A percentile compares a stretch with the other conserved stretches of the same genome.
phyloP scores from a whole-genome alignment of 2,888 invertebrate genomes.

The Esperia sulphurella region DNA sequence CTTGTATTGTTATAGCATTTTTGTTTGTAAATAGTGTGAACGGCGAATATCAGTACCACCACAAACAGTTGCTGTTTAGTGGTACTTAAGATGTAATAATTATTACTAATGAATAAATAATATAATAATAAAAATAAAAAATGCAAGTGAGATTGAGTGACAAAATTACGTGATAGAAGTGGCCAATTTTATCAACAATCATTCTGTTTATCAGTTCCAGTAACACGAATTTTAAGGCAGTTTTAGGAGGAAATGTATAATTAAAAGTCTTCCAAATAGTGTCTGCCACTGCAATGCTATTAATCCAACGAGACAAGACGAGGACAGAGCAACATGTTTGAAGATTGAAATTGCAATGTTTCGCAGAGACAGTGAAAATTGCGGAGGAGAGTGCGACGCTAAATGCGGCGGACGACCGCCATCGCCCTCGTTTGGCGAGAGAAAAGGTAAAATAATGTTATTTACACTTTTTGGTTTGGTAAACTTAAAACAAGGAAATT shows the following conservation, averaged over 20 bases:
- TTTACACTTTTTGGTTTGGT: constrained; percentile 11
- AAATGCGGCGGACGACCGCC: constrained; percentile 21
- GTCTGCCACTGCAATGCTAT: constrained; percentile 40
- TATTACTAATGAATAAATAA: too few species aligned
- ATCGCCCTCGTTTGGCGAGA: not conserved
- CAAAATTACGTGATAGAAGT: too few species aligned
- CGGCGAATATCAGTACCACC: too few species aligned
- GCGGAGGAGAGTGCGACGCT: constrained; percentile 30
- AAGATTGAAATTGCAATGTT: constrained; percentile 48
- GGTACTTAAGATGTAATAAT: too few species aligned
- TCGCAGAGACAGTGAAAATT: constrained; percentile 39
- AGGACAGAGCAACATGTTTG: constrained; percentile 43
- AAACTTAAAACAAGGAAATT: constrained; percentile 9
- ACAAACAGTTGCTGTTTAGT: too few species aligned
- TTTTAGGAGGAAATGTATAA: constrained; percentile 16
- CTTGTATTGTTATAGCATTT: too few species aligned
- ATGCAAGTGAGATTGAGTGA: too few species aligned
- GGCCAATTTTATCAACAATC: too few species aligned
- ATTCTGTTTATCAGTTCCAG: too few species aligned
- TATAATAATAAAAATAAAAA: too few species aligned
- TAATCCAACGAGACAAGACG: constrained; percentile 41
- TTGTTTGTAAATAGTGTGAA: too few species aligned
- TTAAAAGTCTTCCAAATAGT: constrained; percentile 31
- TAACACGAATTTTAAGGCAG: not conserved
- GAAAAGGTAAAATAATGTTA: constrained; percentile 13